Conservation (phyloP, 2,797 vertebrate genomes). For the Arctocebus calabarensis region DNA sequence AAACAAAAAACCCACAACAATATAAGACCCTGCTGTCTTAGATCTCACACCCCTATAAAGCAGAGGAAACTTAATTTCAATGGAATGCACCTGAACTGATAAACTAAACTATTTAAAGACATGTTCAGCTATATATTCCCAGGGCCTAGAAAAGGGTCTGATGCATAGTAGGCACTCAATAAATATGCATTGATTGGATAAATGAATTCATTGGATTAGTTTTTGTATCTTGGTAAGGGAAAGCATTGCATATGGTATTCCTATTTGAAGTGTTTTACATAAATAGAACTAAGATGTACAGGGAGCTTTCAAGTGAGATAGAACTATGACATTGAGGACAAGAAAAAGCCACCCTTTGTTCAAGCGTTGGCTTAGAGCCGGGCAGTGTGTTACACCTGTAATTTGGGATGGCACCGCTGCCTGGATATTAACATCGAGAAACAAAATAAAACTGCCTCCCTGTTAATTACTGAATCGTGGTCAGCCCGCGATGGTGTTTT, state of each 20-base stretch:
- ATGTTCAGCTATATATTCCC: not conserved
- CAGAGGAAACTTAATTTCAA: not conserved
- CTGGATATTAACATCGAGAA: not conserved
- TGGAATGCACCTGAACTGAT: not conserved
- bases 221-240: not conserved
- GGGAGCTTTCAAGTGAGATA: not conserved
- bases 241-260: not conserved
- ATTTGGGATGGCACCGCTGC: not conserved
- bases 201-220: not conserved
- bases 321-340: not conserved
- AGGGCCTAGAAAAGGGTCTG: not conserved
- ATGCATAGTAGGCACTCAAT: not conserved
- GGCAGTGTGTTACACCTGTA: not conserved
- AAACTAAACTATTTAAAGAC: not conserved
- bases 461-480: not conserved
- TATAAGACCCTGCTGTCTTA: not conserved
- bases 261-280: conserved; percentile 18
- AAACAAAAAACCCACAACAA: not conserved
- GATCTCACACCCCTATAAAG: not conserved
- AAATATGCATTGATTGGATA: not conserved
- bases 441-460: not conserved
- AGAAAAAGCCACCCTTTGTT: not conserved
- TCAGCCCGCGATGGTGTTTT: not conserved
- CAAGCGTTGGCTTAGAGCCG: not conserved
- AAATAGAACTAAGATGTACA: not conserved